These are phyloP conservation scores for Trachelus stipa DNA, from an alignment of 2,888 invertebrate genomes.

Conservation along the genomic window DNA sequence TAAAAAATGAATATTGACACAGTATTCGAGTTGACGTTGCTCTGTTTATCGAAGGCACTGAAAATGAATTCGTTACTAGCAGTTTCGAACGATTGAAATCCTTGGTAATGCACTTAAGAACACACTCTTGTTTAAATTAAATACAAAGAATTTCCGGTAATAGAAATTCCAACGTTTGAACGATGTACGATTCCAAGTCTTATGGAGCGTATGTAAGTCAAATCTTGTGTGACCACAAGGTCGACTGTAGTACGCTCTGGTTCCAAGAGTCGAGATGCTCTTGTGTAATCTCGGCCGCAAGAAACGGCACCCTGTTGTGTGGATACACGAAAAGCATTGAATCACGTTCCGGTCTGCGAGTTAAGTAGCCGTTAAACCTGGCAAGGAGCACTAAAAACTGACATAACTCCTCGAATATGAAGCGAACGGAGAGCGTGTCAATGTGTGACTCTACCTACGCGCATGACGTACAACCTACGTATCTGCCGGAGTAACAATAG, in stretches of 20 bases:
- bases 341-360: conserved; percentile 6
- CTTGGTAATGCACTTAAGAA: background rate
- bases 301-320: background rate
- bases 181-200: background rate
- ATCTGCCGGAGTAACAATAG: background rate
- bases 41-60: too few relatives aligned
- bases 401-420: conserved; percentile 9
- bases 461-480: background rate
- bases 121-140: background rate
- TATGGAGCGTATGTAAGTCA: background rate
- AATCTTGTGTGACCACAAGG: background rate
- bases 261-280: background rate
- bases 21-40: too few relatives aligned
- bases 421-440: background rate
- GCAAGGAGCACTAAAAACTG: conserved; percentile 3
- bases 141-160: background rate
- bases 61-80: background rate
- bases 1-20: too few relatives aligned
- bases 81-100: background rate
- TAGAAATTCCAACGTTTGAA: background rate
- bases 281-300: background rate
- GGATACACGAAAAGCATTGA: conserved; percentile 2
- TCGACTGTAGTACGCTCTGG: background rate
- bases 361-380: conserved; percentile 7
- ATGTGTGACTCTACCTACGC: background rate